Evolutionary conservation across 2,888 invertebrate species (phyloP).

Genomic region (Ichneumoninae sp.): DNA sequence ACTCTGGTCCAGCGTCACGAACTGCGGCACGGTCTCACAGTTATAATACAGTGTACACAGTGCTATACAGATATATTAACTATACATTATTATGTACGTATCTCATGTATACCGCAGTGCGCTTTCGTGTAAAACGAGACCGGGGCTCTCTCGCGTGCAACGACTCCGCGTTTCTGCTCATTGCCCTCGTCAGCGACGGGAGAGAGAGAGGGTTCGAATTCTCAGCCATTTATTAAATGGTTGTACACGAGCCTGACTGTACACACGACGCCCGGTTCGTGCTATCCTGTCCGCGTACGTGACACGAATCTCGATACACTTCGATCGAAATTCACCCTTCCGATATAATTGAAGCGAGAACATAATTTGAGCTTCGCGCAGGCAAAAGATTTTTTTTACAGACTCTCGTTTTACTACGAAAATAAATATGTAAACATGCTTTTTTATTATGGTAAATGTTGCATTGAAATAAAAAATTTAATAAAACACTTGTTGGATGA

Average conservation of each 20-base stretch:
- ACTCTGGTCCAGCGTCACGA: constrained; percentile 60
- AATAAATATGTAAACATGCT: background rate
- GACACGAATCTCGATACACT: background rate
- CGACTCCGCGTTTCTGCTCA: constrained; percentile 61
- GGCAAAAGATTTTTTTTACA: background rate
- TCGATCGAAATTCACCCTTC: background rate
- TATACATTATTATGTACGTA: constrained; percentile 41
- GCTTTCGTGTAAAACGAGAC: constrained; percentile 58
- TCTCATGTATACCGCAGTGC: constrained; percentile 52
- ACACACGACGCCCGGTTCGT: background rate
- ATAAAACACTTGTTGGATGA: background rate
- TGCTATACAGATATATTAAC: constrained; percentile 9
- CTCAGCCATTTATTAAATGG: constrained; percentile 12
- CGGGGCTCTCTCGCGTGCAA: constrained; percentile 60
- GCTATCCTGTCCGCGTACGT: background rate
- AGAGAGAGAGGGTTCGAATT: constrained; percentile 52
- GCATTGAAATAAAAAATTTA: background rate
- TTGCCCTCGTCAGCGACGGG: constrained; percentile 62
- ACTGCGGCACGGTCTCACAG: constrained; percentile 45
- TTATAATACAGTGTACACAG: constrained; percentile 32
- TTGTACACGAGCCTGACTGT: constrained; percentile 2
- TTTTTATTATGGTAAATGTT: background rate
- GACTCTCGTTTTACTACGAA: background rate
- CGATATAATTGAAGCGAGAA: background rate
- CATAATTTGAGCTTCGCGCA: background rate